Evolutionary conservation across 2,888 invertebrate species (phyloP).

Genomic region (Crocallis elinguaria): DNA sequence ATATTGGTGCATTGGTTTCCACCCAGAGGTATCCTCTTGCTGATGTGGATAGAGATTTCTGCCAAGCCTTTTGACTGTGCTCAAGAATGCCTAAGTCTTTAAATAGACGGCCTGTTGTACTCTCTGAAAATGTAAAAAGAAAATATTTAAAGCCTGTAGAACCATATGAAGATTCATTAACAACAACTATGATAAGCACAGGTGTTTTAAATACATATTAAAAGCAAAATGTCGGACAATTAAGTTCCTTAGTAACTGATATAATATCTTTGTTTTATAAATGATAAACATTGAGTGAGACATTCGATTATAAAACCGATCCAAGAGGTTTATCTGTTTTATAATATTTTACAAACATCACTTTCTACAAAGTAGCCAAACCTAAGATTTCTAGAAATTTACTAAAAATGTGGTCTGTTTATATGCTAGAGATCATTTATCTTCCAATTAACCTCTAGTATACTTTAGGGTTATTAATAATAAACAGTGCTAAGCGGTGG

Average conservation of each 20-base stretch:
- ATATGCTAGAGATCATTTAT: no score
- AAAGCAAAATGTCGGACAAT: not conserved
- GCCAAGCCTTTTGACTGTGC: slow-evolving; percentile 87
- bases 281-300: no score
- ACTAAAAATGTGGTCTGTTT: no score
- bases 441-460: no score
- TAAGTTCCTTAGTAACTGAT: not conserved
- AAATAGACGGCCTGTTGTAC: slow-evolving; percentile 86
- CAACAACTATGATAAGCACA: not conserved
- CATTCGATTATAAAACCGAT: no score
- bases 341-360: no score
- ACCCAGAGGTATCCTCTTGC: slow-evolving; percentile 87
- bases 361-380: no score
- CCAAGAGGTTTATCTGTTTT: no score
- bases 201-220: not conserved
- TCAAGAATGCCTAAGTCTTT: slow-evolving; percentile 87
- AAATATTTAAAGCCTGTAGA: not conserved
- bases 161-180: not conserved
- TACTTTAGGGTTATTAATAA: no score
- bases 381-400: no score
- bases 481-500: no score
- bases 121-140: slow-evolving; percentile 73
- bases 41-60: slow-evolving; percentile 84
- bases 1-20: slow-evolving; percentile 88
- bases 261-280: not conserved